Conservation (phyloP, 2,888 invertebrate genomes). For the Drosophila neotestacea region DNA sequence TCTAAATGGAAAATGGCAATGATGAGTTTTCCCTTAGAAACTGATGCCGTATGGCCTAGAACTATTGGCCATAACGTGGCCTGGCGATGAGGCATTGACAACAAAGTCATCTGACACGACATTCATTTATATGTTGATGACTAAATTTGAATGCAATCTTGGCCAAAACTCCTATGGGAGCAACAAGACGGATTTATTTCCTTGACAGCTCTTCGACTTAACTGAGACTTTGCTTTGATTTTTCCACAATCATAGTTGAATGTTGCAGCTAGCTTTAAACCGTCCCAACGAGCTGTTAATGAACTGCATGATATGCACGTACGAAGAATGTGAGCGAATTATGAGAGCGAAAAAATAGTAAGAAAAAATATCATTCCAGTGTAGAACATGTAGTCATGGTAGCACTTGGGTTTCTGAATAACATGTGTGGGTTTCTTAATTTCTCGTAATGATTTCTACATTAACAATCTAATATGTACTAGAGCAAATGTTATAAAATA, state of each 20-base stretch:
- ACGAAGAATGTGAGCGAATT: constrained; percentile 10
- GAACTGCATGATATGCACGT: constrained; percentile 28
- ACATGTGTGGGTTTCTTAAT: too few species aligned
- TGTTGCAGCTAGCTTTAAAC: constrained; percentile 26
- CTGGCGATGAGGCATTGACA: constrained; percentile 23
- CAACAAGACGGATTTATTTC: constrained; percentile 35
- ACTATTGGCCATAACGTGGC: constrained; percentile 28
- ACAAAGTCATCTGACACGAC: constrained; percentile 27
- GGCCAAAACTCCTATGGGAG: constrained; percentile 60
- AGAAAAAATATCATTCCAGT: not conserved
- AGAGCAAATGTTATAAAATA: too few species aligned
- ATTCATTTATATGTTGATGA: constrained; percentile 80
- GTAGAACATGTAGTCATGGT: not conserved
- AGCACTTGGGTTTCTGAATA: not conserved
- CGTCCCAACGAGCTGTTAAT: constrained; percentile 12
- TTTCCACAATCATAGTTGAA: constrained; percentile 9
- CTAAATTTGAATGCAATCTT: constrained; percentile 80
- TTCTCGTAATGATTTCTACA: too few species aligned
- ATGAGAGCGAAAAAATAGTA: not conserved
- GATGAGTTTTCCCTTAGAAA: constrained; percentile 12
- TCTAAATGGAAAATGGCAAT: constrained; percentile 49
- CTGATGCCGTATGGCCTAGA: constrained; percentile 3
- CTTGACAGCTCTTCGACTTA: constrained; percentile 15
- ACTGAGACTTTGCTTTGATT: constrained; percentile 18
- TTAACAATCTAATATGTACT: too few species aligned